These are phyloP conservation scores for Archocentrus centrarchus DNA, from an alignment of 2,113 vertebrate genomes.

Conservation along the genomic window DNA sequence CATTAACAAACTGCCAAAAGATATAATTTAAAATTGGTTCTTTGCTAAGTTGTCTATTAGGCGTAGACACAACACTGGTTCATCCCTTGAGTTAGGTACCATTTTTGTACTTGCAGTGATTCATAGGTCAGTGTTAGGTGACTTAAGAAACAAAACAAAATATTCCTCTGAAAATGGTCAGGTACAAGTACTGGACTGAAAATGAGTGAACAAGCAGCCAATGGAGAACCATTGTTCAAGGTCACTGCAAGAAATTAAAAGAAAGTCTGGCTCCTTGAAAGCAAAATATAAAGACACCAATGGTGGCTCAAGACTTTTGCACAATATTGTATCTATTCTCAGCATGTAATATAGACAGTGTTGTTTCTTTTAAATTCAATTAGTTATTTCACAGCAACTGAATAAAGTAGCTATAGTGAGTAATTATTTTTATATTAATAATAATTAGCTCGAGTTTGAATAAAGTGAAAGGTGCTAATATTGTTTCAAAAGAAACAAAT, in stretches of 20 bases:
- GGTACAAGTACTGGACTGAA: too few relatives aligned
- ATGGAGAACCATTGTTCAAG: too few relatives aligned
- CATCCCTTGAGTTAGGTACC: not conserved
- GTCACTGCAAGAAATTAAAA: not conserved
- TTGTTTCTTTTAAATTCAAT: not conserved
- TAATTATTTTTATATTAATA: not conserved
- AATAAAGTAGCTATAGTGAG: not conserved
- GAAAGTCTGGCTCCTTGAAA: not conserved
- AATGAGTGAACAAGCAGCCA: too few relatives aligned
- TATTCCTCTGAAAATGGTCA: too few relatives aligned
- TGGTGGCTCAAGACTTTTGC: not conserved
- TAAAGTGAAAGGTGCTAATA: not conserved
- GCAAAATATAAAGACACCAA: not conserved
- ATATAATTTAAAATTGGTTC: not conserved
- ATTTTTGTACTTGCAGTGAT: not conserved
- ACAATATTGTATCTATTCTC: not conserved
- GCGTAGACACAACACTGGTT: too few relatives aligned
- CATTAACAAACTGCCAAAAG: not conserved
- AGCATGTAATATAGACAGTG: fast-evolving
- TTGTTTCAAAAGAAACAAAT: not conserved
- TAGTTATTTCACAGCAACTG: not conserved
- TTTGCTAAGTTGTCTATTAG: not conserved
- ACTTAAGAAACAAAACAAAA: too few relatives aligned
- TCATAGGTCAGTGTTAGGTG: too few relatives aligned
- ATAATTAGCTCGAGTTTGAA: not conserved